phyloP scores from a whole-genome alignment of 2,797 vertebrate species.

The Acipenser transmontanus region DNA sequence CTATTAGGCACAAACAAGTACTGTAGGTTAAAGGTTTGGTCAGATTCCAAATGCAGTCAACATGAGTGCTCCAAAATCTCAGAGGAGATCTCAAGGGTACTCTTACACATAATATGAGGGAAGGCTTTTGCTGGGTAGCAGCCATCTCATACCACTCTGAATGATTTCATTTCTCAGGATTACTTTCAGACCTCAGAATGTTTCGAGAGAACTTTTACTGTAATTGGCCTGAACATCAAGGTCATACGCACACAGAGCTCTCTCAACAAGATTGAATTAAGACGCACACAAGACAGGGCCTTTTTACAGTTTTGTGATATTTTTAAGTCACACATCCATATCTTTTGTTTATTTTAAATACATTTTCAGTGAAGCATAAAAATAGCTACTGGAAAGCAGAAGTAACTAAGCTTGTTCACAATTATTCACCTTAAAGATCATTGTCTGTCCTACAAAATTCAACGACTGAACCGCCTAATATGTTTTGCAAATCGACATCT shows the following conservation, averaged over 20 bases:
- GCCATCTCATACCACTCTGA: conserved; percentile 46
- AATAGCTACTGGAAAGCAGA: too few relatives aligned
- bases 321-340: too few relatives aligned
- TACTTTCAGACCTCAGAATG: conserved; percentile 47
- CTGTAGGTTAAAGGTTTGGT: conserved; percentile 10
- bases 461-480: too few relatives aligned
- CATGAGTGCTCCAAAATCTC: background rate
- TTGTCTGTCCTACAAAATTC: too few relatives aligned
- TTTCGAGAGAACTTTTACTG: conserved; percentile 45
- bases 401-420: too few relatives aligned
- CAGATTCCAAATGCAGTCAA: conserved; percentile 5
- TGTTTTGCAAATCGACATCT: too few relatives aligned
- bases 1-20: background rate
- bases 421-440: too few relatives aligned
- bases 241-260: background rate
- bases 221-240: conserved; percentile 30
- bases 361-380: too few relatives aligned
- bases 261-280: too few relatives aligned
- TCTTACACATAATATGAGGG: conserved; percentile 27
- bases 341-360: too few relatives aligned
- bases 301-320: too few relatives aligned
- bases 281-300: too few relatives aligned
- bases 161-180: conserved; percentile 45
- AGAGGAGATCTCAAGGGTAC: conserved; percentile 27
- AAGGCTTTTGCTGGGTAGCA: conserved; percentile 30